Percentiles rank a stretch among this genome's conserved stretches.
Conservation (phyloP, 2,797 vertebrate genomes). For the Trichosurus vulpecula region DNA sequence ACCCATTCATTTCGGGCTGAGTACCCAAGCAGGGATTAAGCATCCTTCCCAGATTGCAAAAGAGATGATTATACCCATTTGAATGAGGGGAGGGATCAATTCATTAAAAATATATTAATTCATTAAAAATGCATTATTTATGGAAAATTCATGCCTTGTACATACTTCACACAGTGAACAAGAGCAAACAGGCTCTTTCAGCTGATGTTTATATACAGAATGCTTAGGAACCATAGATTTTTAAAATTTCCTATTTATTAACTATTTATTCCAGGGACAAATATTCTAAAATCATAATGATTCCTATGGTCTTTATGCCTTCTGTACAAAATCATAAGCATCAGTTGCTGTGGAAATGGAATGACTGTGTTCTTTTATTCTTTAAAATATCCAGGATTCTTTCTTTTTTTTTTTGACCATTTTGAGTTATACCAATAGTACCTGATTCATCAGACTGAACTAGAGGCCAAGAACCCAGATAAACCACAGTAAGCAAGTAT, state of each 20-base stretch:
- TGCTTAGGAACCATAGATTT: background rate
- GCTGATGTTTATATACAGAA: background rate
- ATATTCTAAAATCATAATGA: background rate
- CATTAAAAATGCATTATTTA: background rate
- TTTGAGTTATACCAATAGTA: background rate
- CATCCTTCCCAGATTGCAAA: background rate
- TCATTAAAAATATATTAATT: conserved; percentile 3
- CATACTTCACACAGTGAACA: conserved; percentile 11
- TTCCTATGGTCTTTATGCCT: background rate
- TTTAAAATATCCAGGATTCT: background rate
- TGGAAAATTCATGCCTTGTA: background rate
- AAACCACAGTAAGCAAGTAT: background rate
- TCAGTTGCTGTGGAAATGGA: background rate
- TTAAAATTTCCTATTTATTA: background rate
- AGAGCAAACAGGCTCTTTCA: background rate
- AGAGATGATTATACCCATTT: background rate
- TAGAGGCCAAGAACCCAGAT: background rate
- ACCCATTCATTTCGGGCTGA: background rate
- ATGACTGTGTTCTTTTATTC: background rate
- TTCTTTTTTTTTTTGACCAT: background rate
- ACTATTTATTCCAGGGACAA: background rate
- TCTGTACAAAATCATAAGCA: background rate
- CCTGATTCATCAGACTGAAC: background rate
- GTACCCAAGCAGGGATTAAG: background rate
- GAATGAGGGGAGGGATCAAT: background rate